These are phyloP conservation scores for Catalaphyllia jardinei DNA, from an alignment of 64 coral and sea anemone genomes.

Conservation along the genomic window DNA sequence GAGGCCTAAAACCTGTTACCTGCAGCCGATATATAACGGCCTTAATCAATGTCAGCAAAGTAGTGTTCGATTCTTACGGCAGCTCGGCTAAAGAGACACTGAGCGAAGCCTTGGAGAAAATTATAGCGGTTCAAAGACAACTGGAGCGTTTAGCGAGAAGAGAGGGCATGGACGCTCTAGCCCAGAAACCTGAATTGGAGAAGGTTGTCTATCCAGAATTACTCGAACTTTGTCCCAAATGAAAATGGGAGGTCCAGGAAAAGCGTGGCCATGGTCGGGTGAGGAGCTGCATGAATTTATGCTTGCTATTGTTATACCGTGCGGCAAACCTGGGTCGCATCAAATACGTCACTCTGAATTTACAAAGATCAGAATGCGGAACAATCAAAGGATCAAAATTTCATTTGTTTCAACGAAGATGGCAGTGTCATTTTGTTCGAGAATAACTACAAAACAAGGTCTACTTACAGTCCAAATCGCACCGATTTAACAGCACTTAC, in stretches of 20 bases:
- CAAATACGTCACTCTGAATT: neutral
- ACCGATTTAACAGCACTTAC: neutral
- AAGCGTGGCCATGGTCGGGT: neutral
- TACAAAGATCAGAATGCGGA: neutral
- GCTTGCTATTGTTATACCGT: neutral
- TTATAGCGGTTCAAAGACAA: slow-evolving; percentile 6
- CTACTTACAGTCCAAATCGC: neutral
- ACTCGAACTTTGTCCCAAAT: neutral
- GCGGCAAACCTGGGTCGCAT: neutral
- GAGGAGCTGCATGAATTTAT: neutral
- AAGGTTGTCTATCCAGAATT: neutral
- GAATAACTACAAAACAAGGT: neutral
- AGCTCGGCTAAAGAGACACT: neutral
- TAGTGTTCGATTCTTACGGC: neutral
- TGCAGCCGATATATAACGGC: neutral
- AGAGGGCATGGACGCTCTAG: neutral
- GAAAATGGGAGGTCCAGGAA: neutral
- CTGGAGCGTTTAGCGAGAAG: neutral
- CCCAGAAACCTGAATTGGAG: neutral
- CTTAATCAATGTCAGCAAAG: neutral
- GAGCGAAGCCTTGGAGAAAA: neutral
- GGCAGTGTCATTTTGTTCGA: neutral
- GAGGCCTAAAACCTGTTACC: neutral
- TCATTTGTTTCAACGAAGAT: neutral
- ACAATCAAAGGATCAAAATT: neutral